A percentile compares a stretch with the other conserved stretches of the same genome.
Evolutionary conservation across 2,113 vertebrate species (phyloP).

Genomic region (Gobio gobio): DNA sequence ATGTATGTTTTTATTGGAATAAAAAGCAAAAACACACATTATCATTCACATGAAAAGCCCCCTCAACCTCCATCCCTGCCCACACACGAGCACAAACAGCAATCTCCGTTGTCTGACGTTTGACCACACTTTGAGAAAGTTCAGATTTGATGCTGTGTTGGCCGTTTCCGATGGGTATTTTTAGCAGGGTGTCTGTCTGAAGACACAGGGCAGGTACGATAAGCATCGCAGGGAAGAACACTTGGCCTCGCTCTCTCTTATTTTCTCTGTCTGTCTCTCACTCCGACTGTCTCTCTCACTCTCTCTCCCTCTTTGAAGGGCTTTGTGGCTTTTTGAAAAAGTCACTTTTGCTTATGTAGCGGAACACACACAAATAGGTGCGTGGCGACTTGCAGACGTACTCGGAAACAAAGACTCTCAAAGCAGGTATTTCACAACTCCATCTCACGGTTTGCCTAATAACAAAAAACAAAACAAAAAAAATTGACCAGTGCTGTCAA

Average conservation of each 20-base stretch:
- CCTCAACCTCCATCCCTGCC: constrained; percentile 9
- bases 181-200: constrained; percentile 63
- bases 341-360: constrained; percentile 79
- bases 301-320: constrained; percentile 65
- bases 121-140: constrained; percentile 73
- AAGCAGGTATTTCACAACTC: constrained; percentile 42
- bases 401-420: constrained; percentile 53
- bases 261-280: constrained; percentile 54
- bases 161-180: constrained; percentile 65
- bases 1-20: not conserved
- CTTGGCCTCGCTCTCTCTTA: constrained; percentile 63
- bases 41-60: not conserved
- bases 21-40: constrained; percentile 26
- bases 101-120: constrained; percentile 63
- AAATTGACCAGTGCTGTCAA: not conserved
- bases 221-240: constrained; percentile 72
- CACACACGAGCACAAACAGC: constrained; percentile 14
- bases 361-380: constrained; percentile 72
- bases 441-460: constrained; percentile 27
- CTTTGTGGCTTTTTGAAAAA: constrained; percentile 73
- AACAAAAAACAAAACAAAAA: not conserved
- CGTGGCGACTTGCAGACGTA: constrained; percentile 52
- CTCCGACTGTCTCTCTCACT: constrained; percentile 50
- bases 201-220: constrained; percentile 67
- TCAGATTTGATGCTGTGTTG: constrained; percentile 61